These are phyloP conservation scores for Chiroxiphia lanceolata DNA, from an alignment of 2,797 vertebrate genomes.

Conservation along the genomic window DNA sequence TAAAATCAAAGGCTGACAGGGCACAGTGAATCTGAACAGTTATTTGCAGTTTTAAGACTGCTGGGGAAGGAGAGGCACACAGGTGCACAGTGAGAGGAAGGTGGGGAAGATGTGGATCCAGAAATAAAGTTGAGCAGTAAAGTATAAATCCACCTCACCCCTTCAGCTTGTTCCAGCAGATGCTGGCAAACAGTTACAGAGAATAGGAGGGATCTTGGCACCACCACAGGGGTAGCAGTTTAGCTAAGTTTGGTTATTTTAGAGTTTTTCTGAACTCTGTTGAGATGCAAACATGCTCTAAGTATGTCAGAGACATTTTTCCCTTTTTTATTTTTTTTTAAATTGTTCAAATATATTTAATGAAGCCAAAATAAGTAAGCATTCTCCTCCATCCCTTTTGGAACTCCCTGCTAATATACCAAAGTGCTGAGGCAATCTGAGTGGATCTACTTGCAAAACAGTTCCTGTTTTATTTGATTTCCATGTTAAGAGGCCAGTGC, in stretches of 20 bases:
- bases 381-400: neutral
- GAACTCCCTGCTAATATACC: neutral
- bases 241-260: neutral
- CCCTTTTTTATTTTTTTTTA: neutral
- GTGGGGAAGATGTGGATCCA: neutral
- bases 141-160: neutral
- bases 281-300: neutral
- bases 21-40: neutral
- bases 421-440: slow-evolving; percentile 17
- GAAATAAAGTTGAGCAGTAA: neutral
- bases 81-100: neutral
- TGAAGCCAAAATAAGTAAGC: neutral
- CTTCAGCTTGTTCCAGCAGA: neutral
- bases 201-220: neutral
- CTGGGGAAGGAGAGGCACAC: neutral
- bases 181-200: neutral
- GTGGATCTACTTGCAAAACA: slow-evolving; percentile 18
- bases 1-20: slow-evolving; percentile 7
- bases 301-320: neutral
- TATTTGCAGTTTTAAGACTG: neutral
- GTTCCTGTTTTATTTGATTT: slow-evolving; percentile 35
- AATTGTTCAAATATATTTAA: neutral
- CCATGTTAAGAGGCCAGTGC: neutral
- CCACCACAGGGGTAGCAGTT: neutral
- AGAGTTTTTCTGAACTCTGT: neutral